Conservation (phyloP, 2,797 vertebrate species). For the Rallus crepitans region DNA sequence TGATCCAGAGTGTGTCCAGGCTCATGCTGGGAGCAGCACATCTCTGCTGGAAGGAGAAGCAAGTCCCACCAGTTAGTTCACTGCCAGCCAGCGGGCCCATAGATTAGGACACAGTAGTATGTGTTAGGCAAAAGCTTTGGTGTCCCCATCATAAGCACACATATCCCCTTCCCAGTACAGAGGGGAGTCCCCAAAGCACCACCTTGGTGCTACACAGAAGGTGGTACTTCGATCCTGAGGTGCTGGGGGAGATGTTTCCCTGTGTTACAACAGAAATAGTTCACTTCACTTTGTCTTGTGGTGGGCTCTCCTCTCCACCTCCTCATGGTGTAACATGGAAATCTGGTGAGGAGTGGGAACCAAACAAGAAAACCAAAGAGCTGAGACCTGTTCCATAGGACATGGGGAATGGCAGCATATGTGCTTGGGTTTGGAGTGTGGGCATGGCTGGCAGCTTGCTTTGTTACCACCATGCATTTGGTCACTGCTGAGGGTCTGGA, state of each 20-base stretch:
- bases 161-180: not conserved
- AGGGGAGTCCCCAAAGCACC: not conserved
- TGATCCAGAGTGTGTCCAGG: not conserved
- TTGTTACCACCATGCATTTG: accelerated
- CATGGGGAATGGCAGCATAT: accelerated
- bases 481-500: not conserved
- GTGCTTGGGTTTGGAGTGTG: not conserved
- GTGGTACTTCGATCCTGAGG: not conserved
- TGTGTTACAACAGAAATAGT: not conserved
- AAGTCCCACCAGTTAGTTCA: not conserved
- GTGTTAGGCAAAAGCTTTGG: not conserved
- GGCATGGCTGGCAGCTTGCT: not conserved
- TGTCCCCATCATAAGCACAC: not conserved
- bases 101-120: not conserved
- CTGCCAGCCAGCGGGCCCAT: not conserved
- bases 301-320: not conserved
- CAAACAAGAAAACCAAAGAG: not conserved
- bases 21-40: not conserved
- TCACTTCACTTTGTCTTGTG: not conserved
- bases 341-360: no score
- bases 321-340: not conserved
- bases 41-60: not conserved
- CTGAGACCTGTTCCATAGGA: not conserved
- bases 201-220: not conserved
- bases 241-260: not conserved